Base-by-base conservation (phyloP, 2,888 invertebrate species). In the Teleogryllus oceanicus region DNA sequence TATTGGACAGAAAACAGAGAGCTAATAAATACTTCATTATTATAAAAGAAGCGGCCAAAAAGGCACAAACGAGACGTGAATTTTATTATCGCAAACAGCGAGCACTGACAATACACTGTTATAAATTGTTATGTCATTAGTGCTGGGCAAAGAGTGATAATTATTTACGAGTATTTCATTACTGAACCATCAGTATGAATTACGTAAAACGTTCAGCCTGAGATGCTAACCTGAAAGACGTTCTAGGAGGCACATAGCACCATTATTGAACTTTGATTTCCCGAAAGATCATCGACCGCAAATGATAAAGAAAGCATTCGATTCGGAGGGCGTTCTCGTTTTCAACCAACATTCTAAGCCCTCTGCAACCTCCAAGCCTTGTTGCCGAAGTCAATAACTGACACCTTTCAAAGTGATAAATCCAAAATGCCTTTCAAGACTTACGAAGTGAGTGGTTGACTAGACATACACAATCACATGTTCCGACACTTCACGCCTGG, bases 1-100 rank as follows among this genome's bases (percentile, higher is more conserved):
- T 62, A 62, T 62, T n/a, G 62, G 62, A 62, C 62, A 62, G 62
- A 62, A 62, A 62, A 62, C 62, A 62, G 62, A 62, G 62, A 62
- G 62, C 62, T 62, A 62, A 62, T 62, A 62, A 62, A 62, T 62
- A 62, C 62, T 62, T 62, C 62, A 62, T 62, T 62, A 62, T n/a
- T 18, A 62, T 62, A 62, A 62, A 62, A n/a, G n/a, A 62, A n/a
- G 62, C 62, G n/a, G n/a, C 62, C 13, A n/a, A 13, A n/a, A 62
- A 62, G 13, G n/a, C 16, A 62, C 62, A n/a, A 62, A 62, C 13
- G 62, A 62, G 62, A n/a, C 62, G 62, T 18, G 62, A 62, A n/a
- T 62, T 62, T 62, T 62, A 62, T 62, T n/a, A 62, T 62, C 62
- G 62, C 62, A n/a, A 62, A 62, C 37, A 62, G 16, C 62, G 13